Evolutionary conservation across 2,888 invertebrate genomes (phyloP).

Genomic region (Caenorhabditis sp.): DNA sequence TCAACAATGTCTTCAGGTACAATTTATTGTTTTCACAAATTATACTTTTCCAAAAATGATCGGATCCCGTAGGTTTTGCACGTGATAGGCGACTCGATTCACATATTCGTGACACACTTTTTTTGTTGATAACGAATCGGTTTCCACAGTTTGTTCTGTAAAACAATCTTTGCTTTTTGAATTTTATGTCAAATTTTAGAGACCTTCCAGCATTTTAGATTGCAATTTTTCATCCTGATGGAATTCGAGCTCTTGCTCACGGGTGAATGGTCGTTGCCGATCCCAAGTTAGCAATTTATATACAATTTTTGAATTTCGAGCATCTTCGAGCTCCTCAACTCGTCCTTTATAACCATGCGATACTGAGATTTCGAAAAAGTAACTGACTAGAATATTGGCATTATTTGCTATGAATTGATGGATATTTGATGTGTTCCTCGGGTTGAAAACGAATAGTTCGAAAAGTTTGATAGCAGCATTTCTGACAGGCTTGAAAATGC

Average conservation of each 20-base stretch:
- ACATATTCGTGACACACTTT: not conserved
- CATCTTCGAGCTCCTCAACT: constrained; percentile 8
- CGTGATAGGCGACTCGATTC: not conserved
- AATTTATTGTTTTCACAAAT: not conserved
- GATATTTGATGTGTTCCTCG: not conserved
- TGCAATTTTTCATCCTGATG: not conserved
- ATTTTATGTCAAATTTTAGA: not conserved
- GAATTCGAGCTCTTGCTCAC: constrained; percentile 3
- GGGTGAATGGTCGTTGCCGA: not conserved
- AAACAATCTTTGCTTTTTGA: not conserved
- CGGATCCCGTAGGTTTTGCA: not conserved
- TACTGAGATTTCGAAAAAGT: constrained; percentile 5
- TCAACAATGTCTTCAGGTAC: constrained; percentile 78
- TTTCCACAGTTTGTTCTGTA: constrained; percentile 13
- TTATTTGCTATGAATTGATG: constrained; percentile 10
- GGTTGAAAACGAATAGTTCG: constrained; percentile 16
- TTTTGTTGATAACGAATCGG: not conserved
- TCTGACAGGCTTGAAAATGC: too few species aligned
- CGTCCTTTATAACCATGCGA: constrained; percentile 5
- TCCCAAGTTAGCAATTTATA: constrained; percentile 8
- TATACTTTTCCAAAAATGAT: constrained; percentile 14
- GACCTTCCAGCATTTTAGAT: constrained; percentile 8
- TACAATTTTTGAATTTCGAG: constrained; percentile 9
- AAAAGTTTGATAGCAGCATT: too few species aligned
- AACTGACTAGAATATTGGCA: constrained; percentile 8